A percentile compares a stretch with the other conserved stretches of the same genome.
Conservation (phyloP, 2,113 vertebrate genomes). For the Propithecus coquereli region DNA sequence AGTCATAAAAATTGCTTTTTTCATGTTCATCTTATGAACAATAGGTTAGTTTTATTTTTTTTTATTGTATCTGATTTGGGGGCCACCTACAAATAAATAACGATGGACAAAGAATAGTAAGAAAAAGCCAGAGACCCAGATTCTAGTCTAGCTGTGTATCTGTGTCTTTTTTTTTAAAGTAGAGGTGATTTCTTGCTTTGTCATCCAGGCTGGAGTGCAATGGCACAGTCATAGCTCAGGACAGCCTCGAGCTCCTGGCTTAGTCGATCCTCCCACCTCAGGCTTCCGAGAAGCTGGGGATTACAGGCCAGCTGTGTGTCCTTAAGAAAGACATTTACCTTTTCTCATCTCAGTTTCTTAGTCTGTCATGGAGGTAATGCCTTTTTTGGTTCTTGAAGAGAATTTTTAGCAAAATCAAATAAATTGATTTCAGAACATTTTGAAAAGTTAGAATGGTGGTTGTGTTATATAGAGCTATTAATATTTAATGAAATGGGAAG, state of each 20-base stretch:
- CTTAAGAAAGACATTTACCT: neutral
- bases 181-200: no score
- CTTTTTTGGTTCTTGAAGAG: neutral
- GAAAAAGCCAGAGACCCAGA: neutral
- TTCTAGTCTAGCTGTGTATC: neutral
- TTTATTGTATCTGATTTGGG: neutral
- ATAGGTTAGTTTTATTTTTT: conserved; percentile 22
- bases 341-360: neutral
- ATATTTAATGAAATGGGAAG: neutral
- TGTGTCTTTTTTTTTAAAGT: neutral
- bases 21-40: conserved; percentile 16
- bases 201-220: no score
- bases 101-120: neutral
- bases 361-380: neutral
- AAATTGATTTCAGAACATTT: neutral
- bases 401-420: neutral
- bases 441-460: neutral
- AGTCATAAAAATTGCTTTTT: conserved; percentile 23
- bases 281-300: no score
- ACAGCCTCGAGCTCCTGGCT: no score
- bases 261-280: no score
- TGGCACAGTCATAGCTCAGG: no score
- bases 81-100: conserved; percentile 38
- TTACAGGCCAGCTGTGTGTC: neutral
- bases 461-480: neutral